Conservation (phyloP, 1,140 invertebrate genomes). For the Rhyzopertha dominica region DNA sequence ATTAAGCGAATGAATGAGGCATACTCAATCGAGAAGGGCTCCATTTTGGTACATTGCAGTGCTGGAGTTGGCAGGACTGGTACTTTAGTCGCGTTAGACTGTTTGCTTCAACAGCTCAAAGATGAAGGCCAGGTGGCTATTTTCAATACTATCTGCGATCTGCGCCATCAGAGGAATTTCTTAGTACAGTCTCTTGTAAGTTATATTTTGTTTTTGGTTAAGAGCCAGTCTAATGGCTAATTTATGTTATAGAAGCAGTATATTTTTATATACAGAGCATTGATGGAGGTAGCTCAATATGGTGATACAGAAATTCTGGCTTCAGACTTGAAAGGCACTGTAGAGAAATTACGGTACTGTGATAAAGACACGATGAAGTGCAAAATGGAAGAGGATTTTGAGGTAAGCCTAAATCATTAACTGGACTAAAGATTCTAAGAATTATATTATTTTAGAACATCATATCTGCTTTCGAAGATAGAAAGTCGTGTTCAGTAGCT, state of each 20-base stretch:
- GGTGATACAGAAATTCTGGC: slow-evolving; percentile 86
- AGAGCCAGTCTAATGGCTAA: slow-evolving; percentile 9
- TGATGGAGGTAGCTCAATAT: slow-evolving; percentile 90
- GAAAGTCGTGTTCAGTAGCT: slow-evolving; percentile 75
- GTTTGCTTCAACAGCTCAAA: slow-evolving; percentile 75
- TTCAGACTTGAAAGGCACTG: slow-evolving; percentile 60
- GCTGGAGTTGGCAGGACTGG: slow-evolving; percentile 90
- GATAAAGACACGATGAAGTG: slow-evolving; percentile 58
- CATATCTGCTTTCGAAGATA: slow-evolving; percentile 70
- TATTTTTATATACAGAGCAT: slow-evolving; percentile 92
- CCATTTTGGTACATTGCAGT: slow-evolving; percentile 87
- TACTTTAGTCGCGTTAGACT: slow-evolving; percentile 85
- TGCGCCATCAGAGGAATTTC: slow-evolving; percentile 86
- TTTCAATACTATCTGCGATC: slow-evolving; percentile 84
- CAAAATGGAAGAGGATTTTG: slow-evolving; percentile 79
- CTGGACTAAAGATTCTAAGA: not conserved
- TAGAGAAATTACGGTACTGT: slow-evolving; percentile 68
- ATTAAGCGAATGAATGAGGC: slow-evolving; percentile 85
- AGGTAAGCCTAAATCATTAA: slow-evolving; percentile 52
- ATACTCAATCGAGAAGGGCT: slow-evolving; percentile 74
- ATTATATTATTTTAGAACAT: slow-evolving; percentile 62
- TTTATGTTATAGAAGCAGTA: slow-evolving; percentile 80
- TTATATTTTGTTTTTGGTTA: slow-evolving; percentile 17
- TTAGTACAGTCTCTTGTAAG: slow-evolving; percentile 84
- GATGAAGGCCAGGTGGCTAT: slow-evolving; percentile 80